Conservation (phyloP, 2,113 vertebrate genomes). For the Corythornis madagascariensis region DNA sequence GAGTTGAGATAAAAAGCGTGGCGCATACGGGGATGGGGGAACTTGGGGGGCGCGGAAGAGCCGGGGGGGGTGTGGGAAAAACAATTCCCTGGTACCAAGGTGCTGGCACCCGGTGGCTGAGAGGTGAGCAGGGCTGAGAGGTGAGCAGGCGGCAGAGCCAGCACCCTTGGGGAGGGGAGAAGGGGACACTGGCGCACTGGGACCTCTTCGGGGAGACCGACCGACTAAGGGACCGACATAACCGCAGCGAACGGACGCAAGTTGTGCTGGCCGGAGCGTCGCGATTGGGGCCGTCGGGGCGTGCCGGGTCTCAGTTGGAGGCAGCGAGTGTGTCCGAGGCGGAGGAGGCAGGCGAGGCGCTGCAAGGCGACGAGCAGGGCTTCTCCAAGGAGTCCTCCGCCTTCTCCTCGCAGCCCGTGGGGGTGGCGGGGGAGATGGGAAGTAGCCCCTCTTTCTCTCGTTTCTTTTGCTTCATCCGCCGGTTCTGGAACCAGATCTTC, state of each 20-base stretch:
- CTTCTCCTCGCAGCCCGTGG: slow-evolving; percentile 85
- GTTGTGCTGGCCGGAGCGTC: not conserved
- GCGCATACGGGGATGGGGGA: too few relatives aligned
- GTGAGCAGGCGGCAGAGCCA: not conserved
- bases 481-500: slow-evolving; percentile 99
- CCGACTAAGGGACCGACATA: not conserved
- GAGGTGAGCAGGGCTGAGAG: not conserved
- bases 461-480: slow-evolving; percentile 99
- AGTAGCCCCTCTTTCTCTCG: slow-evolving; percentile 93
- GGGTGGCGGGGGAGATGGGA: slow-evolving; percentile 81
- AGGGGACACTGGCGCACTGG: not conserved
- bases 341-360: slow-evolving; percentile 88
- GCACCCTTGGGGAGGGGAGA: not conserved
- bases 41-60: too few relatives aligned
- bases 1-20: too few relatives aligned
- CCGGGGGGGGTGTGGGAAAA: not conserved
- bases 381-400: slow-evolving; percentile 90
- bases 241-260: not conserved
- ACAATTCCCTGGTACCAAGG: not conserved
- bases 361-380: slow-evolving; percentile 87
- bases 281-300: not conserved
- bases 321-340: slow-evolving; percentile 84
- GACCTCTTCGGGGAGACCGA: not conserved
- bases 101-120: not conserved
- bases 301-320: slow-evolving; percentile 77